phyloP scores from a whole-genome alignment of 1,140 invertebrate species.

The Macrocentrus cingulum region DNA sequence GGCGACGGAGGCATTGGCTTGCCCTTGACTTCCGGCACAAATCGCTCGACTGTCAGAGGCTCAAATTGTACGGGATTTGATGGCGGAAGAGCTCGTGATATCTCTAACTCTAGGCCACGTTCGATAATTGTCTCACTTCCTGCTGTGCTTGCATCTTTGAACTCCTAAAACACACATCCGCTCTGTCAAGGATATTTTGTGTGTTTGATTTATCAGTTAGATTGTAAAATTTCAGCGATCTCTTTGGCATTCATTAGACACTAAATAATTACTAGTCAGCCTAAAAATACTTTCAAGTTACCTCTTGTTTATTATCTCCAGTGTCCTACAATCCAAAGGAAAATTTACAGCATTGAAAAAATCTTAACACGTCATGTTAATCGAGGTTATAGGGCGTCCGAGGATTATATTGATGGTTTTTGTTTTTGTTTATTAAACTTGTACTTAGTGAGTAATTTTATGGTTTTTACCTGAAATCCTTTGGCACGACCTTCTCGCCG shows the following conservation, averaged over 20 bases:
- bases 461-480: constrained; percentile 55
- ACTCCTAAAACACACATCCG: constrained; percentile 44
- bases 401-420: neutral
- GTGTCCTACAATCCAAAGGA: constrained; percentile 42
- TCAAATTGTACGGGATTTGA: constrained; percentile 49
- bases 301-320: constrained; percentile 42
- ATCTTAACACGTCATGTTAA: constrained; percentile 21
- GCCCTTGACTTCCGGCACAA: constrained; percentile 37
- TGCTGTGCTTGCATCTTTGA: constrained; percentile 48
- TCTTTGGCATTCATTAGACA: too few relatives aligned
- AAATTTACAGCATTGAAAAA: constrained; percentile 24
- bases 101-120: constrained; percentile 47
- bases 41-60: constrained; percentile 46
- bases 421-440: too few relatives aligned
- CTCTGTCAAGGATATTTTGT: constrained; percentile 4
- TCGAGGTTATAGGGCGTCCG: constrained; percentile 2
- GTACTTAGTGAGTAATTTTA: too few relatives aligned
- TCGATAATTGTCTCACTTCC: constrained; percentile 41
- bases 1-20: constrained; percentile 44
- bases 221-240: too few relatives aligned
- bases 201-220: too few relatives aligned
- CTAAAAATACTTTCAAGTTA: constrained; percentile 28
- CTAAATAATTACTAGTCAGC: constrained; percentile 15
- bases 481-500: constrained; percentile 47
- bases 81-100: constrained; percentile 36